Percentiles rank a stretch among this genome's conserved stretches.
Evolutionary conservation across 1,140 invertebrate species (phyloP).

Genomic region (Achroia grisella): DNA sequence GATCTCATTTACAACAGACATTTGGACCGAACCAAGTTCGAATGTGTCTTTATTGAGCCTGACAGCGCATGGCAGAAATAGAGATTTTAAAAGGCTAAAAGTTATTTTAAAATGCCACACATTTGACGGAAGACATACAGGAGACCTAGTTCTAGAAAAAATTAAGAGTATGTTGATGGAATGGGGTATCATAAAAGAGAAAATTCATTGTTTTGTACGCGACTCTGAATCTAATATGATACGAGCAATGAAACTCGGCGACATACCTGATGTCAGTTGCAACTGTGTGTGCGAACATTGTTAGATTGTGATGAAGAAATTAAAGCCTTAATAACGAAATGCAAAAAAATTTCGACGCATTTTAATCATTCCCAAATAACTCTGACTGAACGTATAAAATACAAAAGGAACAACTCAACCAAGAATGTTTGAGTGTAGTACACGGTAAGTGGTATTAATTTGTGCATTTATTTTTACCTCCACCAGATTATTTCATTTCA

Average conservation of each 20-base stretch:
- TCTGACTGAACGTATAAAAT: too few relatives aligned
- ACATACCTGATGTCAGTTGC: too few relatives aligned
- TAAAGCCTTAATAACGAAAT: not conserved
- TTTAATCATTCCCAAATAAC: too few relatives aligned
- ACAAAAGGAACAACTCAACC: not conserved
- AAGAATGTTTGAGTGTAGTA: not conserved
- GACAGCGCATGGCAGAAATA: constrained; percentile 6
- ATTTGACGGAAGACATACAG: constrained; percentile 8
- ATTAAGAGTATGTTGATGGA: constrained; percentile 6
- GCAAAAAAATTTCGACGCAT: not conserved
- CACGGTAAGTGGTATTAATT: not conserved
- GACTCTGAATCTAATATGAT: too few relatives aligned
- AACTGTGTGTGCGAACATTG: too few relatives aligned
- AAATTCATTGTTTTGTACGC: too few relatives aligned
- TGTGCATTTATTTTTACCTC: not conserved
- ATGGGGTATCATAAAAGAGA: constrained; percentile 9
- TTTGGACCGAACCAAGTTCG: constrained; percentile 9
- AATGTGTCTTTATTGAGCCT: constrained; percentile 8
- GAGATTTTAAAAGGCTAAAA: constrained; percentile 7
- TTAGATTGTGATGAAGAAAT: not conserved
- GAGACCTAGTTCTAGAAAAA: constrained; percentile 6
- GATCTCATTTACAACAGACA: constrained; percentile 11
- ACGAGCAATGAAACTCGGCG: too few relatives aligned
- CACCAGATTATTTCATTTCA: not conserved
- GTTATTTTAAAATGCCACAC: constrained; percentile 13